Percentiles rank a stretch among this genome's conserved stretches.
Conservation (phyloP, 2,797 vertebrate species). For the Poecilia gillii region DNA sequence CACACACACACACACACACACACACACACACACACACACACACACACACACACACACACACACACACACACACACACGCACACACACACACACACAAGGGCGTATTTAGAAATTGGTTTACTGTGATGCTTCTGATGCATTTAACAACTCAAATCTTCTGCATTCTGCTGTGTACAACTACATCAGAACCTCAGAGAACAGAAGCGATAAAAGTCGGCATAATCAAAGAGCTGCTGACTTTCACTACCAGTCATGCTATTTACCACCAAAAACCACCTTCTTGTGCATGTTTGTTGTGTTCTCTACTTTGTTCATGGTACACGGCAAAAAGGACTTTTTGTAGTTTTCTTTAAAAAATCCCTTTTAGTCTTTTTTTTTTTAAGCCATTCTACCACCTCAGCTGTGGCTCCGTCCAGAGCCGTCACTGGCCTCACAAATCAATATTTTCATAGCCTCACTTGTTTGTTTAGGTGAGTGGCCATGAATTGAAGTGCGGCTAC, state of each 20-base stretch:
- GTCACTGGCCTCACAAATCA: not conserved
- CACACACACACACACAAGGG: not conserved
- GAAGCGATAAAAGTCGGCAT: not conserved
- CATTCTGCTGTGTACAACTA: not conserved
- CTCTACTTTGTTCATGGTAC: not conserved
- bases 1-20: too few species aligned
- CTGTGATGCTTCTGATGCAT: constrained; percentile 6
- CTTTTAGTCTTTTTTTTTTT: not conserved
- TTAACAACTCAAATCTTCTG: constrained; percentile 6
- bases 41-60: too few species aligned
- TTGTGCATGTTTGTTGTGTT: not conserved
- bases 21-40: too few species aligned
- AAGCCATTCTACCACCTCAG: not conserved
- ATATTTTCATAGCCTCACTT: not conserved
- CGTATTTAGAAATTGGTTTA: constrained; percentile 10
- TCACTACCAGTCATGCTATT: not conserved
- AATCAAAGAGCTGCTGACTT: not conserved
- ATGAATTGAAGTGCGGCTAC: not conserved
- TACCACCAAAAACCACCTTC: not conserved
- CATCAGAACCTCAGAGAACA: not conserved
- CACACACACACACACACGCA: too few species aligned
- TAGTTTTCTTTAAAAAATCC: not conserved
- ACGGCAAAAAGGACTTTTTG: not conserved
- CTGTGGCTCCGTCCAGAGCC: not conserved
- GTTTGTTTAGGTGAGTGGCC: not conserved